Conservation (phyloP, 2,888 invertebrate genomes). For the Sarcophaga caerulescens region DNA sequence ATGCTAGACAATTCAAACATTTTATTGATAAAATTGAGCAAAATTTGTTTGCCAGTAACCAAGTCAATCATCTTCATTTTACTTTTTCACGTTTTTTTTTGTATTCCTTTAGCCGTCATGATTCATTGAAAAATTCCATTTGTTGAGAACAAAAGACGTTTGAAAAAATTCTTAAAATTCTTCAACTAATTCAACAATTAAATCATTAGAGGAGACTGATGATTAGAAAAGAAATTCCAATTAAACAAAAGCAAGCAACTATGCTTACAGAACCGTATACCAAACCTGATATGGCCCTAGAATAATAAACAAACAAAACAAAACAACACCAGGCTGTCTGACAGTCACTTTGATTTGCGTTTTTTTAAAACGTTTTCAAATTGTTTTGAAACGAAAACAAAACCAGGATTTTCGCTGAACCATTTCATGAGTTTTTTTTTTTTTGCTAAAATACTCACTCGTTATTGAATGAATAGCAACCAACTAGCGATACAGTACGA, state of each 20-base stretch:
- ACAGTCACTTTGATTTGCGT: conserved; percentile 40
- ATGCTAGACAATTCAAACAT: no score
- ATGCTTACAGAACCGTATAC: conserved; percentile 22
- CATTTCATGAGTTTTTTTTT: conserved; percentile 27
- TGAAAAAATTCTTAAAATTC: conserved; percentile 45
- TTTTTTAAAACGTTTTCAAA: conserved; percentile 1
- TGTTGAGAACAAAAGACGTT: neutral
- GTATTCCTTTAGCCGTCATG: neutral
- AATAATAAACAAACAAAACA: conserved; percentile 11
- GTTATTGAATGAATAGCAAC: no score
- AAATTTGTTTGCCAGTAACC: no score
- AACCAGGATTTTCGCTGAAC: conserved; percentile 55
- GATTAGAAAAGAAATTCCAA: conserved; percentile 24
- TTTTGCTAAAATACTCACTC: no score
- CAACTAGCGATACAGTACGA: neutral
- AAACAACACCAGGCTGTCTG: conserved; percentile 47
- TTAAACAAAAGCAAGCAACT: conserved; percentile 16
- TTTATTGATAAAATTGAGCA: no score
- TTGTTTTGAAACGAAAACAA: conserved; percentile 38
- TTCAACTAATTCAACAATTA: conserved; percentile 38
- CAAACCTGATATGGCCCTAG: conserved; percentile 35
- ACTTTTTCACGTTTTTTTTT: neutral
- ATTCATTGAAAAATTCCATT: conserved; percentile 17
- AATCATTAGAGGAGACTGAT: neutral
- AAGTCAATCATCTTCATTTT: no score